Evolutionary conservation across 2,113 vertebrate species (phyloP).

Genomic region (Sturnira hondurensis): DNA sequence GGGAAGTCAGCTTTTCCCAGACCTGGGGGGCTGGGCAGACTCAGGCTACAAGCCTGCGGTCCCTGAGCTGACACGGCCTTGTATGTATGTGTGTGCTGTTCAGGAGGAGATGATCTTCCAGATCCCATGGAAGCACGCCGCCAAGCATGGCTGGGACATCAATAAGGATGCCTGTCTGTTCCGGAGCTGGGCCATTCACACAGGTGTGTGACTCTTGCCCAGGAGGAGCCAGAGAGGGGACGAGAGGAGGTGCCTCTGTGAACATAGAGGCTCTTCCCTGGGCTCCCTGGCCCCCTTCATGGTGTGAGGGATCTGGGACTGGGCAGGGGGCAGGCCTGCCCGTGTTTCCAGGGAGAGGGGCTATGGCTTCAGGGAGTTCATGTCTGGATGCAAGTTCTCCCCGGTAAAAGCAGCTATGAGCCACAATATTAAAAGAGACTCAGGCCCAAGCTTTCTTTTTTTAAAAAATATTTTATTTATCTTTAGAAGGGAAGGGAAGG

Average conservation of each 20-base stretch:
- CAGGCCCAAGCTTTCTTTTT: background rate
- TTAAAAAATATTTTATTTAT: too few relatives aligned
- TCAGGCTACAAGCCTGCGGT: background rate
- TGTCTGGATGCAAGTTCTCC: background rate
- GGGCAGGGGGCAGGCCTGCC: background rate
- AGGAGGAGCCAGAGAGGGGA: background rate
- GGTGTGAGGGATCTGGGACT: background rate
- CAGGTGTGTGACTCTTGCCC: conserved; percentile 84
- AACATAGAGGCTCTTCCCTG: background rate
- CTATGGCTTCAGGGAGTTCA: background rate
- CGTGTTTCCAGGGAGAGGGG: background rate
- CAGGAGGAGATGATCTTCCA: conserved; percentile 92
- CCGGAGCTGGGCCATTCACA: conserved; percentile 95
- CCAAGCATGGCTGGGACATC: conserved; percentile 95
- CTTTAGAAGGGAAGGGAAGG: too few relatives aligned
- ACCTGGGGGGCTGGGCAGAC: conserved; percentile 28
- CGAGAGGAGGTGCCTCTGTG: background rate
- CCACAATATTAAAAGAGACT: background rate
- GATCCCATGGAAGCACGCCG: conserved; percentile 98
- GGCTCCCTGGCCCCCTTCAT: background rate
- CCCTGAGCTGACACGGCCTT: conserved; percentile 40
- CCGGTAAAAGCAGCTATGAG: background rate
- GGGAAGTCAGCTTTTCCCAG: conserved; percentile 63
- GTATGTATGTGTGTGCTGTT: conserved; percentile 20
- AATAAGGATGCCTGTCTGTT: conserved; percentile 95